Conservation (phyloP, 2,888 invertebrate genomes). For the Digitonthophagus gazella region DNA sequence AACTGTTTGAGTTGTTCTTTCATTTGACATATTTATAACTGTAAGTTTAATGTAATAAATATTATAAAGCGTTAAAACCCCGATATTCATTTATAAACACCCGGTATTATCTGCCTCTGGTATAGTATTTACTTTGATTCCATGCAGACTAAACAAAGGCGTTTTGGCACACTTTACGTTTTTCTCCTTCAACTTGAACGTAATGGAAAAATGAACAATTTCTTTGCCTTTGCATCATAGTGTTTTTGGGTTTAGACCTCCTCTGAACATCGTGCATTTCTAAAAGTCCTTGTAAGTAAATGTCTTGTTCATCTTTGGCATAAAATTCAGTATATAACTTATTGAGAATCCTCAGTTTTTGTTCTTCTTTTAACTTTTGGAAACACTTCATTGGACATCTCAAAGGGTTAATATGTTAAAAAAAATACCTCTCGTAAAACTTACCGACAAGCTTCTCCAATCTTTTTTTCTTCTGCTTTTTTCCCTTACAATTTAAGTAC, state of each 20-base stretch:
- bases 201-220: background rate
- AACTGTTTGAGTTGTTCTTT: too few species aligned
- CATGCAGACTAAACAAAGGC: background rate
- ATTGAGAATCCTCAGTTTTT: background rate
- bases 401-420: background rate
- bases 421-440: background rate
- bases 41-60: too few species aligned
- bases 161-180: background rate
- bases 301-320: slow-evolving; percentile 3
- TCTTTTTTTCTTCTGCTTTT: background rate
- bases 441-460: background rate
- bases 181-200: background rate
- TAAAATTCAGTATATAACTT: background rate
- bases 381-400: background rate
- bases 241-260: background rate
- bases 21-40: too few species aligned
- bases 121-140: slow-evolving; percentile 1
- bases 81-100: too few species aligned
- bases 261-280: background rate
- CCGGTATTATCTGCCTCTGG: background rate
- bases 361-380: background rate
- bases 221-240: background rate
- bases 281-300: background rate
- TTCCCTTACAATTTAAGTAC: background rate
- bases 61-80: too few species aligned